These are phyloP conservation scores for Lepus townsendii DNA, from an alignment of 2,797 vertebrate genomes.

Conservation along the genomic window DNA sequence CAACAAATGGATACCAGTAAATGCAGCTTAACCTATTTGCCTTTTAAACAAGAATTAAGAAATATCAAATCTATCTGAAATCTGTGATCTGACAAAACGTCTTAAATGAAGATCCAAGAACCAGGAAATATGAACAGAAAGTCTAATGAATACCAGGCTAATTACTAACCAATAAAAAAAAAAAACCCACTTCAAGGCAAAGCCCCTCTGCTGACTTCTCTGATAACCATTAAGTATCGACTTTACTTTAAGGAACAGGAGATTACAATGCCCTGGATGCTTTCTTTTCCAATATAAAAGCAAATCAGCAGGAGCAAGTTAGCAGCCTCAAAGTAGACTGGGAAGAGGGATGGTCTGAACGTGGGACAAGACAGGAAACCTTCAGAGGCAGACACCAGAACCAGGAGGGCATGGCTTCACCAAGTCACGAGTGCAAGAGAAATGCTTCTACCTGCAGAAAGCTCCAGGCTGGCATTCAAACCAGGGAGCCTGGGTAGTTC, in stretches of 20 bases:
- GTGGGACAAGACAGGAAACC: constrained; percentile 9
- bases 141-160: neutral
- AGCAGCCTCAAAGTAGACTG: neutral
- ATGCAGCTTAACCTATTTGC: neutral
- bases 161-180: neutral
- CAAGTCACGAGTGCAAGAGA: neutral
- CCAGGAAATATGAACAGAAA: neutral
- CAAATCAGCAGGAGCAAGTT: neutral
- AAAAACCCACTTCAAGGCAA: neutral
- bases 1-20: neutral
- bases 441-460: neutral
- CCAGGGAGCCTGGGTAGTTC: neutral
- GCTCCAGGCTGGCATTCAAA: neutral
- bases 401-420: neutral
- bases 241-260: neutral
- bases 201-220: neutral
- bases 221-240: neutral
- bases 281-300: constrained; percentile 25
- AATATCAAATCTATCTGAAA: neutral
- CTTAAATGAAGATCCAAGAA: constrained; percentile 8
- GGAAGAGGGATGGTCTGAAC: neutral
- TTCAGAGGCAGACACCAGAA: neutral
- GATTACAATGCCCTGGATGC: neutral
- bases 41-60: constrained; percentile 54
- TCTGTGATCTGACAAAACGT: neutral